phyloP scores from a whole-genome alignment of 2,113 vertebrate genomes.

The Galbula dea region DNA sequence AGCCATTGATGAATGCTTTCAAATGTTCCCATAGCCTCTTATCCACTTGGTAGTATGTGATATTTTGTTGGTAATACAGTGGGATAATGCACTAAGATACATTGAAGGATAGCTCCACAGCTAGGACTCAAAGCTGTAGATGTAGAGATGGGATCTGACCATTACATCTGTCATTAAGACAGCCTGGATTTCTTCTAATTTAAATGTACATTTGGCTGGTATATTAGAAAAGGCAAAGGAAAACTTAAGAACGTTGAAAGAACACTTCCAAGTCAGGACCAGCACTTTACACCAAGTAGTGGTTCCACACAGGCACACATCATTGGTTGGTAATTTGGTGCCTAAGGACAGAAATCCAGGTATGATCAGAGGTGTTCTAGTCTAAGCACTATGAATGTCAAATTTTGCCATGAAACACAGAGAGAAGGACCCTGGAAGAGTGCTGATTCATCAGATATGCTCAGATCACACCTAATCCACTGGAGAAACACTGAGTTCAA shows the following conservation, averaged over 20 bases:
- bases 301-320: not conserved
- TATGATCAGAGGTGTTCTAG: not conserved
- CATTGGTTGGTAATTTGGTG: fast-evolving
- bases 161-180: not conserved
- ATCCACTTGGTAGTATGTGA: not conserved
- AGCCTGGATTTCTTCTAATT: not conserved
- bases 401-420: not conserved
- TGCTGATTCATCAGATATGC: not conserved
- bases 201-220: not conserved
- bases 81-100: not conserved
- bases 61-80: not conserved
- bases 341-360: not conserved
- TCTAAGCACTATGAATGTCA: not conserved
- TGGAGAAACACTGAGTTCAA: not conserved
- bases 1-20: not conserved
- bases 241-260: not conserved
- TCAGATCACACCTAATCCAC: not conserved
- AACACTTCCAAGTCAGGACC: not conserved
- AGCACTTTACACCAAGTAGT: not conserved
- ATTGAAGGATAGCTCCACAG: not conserved
- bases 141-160: not conserved
- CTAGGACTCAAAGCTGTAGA: not conserved
- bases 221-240: not conserved
- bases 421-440: fast-evolving
- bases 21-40: not conserved